phyloP scores from a whole-genome alignment of 2,797 vertebrate species.

The Acanthurus lineatus region DNA sequence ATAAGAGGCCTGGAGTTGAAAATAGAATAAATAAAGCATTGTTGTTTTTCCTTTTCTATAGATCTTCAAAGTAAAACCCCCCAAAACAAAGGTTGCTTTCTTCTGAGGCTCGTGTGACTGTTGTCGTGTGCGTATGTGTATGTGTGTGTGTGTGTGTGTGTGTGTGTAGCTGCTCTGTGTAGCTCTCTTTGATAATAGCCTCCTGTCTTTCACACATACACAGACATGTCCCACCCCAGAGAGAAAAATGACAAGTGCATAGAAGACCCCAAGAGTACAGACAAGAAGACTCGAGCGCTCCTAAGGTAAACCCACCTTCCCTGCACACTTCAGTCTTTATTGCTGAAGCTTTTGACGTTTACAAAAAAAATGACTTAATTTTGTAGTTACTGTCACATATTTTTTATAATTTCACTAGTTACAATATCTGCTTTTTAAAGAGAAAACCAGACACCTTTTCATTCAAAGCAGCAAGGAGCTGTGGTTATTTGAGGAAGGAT shows the following conservation, averaged over 20 bases:
- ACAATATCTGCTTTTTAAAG: slow-evolving; percentile 10
- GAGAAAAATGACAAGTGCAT: slow-evolving; percentile 92
- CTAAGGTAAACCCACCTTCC: slow-evolving; percentile 86
- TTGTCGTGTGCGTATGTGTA: slow-evolving; percentile 50
- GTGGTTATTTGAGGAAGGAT: slow-evolving; percentile 32
- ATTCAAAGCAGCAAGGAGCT: background rate
- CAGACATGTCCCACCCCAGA: slow-evolving; percentile 91
- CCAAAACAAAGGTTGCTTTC: slow-evolving; percentile 88
- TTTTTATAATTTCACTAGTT: background rate
- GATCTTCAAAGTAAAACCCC: slow-evolving; percentile 88
- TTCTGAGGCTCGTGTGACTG: slow-evolving; percentile 81
- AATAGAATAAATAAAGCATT: slow-evolving; percentile 90
- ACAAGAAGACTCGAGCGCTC: slow-evolving; percentile 92
- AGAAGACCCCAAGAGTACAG: slow-evolving; percentile 92
- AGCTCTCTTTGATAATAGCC: slow-evolving; percentile 85
- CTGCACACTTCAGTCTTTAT: background rate
- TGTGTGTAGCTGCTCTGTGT: slow-evolving; percentile 68
- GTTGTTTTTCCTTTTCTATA: slow-evolving; percentile 85
- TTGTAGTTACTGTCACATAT: slow-evolving; percentile 6
- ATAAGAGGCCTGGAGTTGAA: slow-evolving; percentile 81
- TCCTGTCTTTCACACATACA: slow-evolving; percentile 76
- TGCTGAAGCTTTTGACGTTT: slow-evolving; percentile 13
- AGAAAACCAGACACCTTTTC: background rate
- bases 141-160: slow-evolving; percentile 40
- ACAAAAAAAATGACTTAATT: background rate